Evolutionary conservation across 2,888 invertebrate genomes (phyloP).

Genomic region (Reticulitermes lucifugus): DNA sequence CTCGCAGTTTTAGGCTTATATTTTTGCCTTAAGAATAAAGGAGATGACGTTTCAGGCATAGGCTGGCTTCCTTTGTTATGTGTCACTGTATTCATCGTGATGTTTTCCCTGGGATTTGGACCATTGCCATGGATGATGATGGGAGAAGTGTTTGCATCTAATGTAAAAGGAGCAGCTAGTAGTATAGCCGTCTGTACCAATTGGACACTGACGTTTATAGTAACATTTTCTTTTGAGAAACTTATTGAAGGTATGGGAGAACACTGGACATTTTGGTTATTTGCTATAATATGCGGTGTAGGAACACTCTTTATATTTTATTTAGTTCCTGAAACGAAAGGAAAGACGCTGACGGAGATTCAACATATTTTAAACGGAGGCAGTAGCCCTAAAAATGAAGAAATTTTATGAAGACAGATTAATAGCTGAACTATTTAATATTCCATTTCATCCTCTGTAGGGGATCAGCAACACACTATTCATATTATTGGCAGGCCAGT

Average conservation of each 20-base stretch:
- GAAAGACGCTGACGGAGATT: conserved; percentile 82
- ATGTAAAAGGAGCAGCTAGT: conserved; percentile 79
- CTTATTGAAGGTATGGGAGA: conserved; percentile 70
- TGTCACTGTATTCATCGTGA: conserved; percentile 74
- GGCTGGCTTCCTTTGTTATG: conserved; percentile 78
- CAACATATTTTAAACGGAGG: conserved; percentile 63
- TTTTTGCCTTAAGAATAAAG: conserved; percentile 69
- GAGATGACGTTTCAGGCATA: conserved; percentile 65
- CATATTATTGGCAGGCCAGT: too few relatives aligned
- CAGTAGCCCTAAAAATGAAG: background rate
- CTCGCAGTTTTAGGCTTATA: conserved; percentile 78
- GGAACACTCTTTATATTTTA: conserved; percentile 76
- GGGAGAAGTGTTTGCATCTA: conserved; percentile 80
- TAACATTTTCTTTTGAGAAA: conserved; percentile 75
- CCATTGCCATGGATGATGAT: conserved; percentile 87
- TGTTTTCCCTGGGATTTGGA: conserved; percentile 79
- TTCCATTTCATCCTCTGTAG: too few relatives aligned
- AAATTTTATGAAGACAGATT: background rate
- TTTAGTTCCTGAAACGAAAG: conserved; percentile 85
- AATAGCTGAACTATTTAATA: conserved; percentile 55
- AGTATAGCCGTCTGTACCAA: conserved; percentile 72
- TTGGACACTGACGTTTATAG: conserved; percentile 80
- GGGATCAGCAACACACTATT: too few relatives aligned
- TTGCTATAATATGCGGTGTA: conserved; percentile 74
- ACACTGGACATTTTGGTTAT: conserved; percentile 82